These are phyloP conservation scores for Endomychus coccineus DNA, from an alignment of 2,888 invertebrate species.

Conservation along the genomic window DNA sequence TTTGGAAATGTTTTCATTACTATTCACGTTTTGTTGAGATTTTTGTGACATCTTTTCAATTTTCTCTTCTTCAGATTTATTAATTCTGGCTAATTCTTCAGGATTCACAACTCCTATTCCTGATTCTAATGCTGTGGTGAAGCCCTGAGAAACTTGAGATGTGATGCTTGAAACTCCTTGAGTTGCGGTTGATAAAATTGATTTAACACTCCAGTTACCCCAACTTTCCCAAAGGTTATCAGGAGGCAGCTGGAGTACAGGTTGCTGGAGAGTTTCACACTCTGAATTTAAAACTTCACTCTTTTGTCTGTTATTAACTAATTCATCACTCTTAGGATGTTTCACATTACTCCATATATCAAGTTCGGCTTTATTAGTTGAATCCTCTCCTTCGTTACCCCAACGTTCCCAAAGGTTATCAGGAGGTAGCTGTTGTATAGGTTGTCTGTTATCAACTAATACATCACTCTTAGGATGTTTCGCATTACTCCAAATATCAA, in stretches of 20 bases:
- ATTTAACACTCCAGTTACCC: constrained; percentile 62
- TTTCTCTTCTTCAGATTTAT: constrained; percentile 32
- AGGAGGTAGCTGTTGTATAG: not conserved
- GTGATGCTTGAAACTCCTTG: constrained; percentile 72
- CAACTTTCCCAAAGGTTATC: constrained; percentile 30
- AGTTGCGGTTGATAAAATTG: constrained; percentile 67
- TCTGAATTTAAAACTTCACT: no score
- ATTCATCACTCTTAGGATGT: not conserved
- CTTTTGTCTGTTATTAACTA: not conserved
- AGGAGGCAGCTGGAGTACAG: not conserved
- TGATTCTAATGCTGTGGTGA: constrained; percentile 68
- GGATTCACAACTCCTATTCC: constrained; percentile 80
- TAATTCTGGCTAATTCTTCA: constrained; percentile 60
- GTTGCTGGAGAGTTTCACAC: no score
- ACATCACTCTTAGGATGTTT: not conserved
- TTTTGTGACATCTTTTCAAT: constrained; percentile 8
- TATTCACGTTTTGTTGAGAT: not conserved
- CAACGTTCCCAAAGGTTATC: not conserved
- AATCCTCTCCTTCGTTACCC: no score
- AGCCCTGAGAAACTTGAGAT: constrained; percentile 72
- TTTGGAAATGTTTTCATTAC: constrained; percentile 3
- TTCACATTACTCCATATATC: constrained; percentile 7
- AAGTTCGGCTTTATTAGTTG: constrained; percentile 21
- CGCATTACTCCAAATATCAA: constrained; percentile 9
- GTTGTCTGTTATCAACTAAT: not conserved